A percentile compares a stretch with the other conserved stretches of the same genome.
These are phyloP conservation scores for Nothobranchius kuhntae DNA, from an alignment of 2,113 vertebrate species.

Conservation along the genomic window DNA sequence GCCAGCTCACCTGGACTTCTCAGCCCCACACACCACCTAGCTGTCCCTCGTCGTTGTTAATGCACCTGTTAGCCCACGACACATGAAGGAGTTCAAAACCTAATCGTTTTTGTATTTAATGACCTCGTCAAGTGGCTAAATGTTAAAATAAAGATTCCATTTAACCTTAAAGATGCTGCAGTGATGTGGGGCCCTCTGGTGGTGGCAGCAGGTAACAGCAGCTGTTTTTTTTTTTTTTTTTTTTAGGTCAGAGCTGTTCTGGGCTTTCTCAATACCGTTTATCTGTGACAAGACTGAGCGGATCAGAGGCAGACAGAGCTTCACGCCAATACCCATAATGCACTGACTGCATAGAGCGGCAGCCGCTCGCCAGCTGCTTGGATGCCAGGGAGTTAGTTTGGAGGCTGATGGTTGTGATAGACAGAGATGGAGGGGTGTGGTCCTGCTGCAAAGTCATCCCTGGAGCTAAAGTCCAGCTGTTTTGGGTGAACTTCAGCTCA, in stretches of 20 bases:
- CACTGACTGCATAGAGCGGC: conserved; percentile 34
- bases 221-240: no score
- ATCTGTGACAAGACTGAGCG: conserved; percentile 50
- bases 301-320: conserved; percentile 57
- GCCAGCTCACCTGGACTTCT: not conserved
- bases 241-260: conserved; percentile 65
- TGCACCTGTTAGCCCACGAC: no score
- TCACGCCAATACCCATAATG: conserved; percentile 57
- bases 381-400: conserved; percentile 16
- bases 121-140: not conserved
- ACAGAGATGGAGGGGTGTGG: not conserved
- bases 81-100: no score
- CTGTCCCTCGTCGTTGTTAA: no score
- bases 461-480: not conserved
- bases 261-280: conserved; percentile 39
- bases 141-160: not conserved
- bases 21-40: no score
- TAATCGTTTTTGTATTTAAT: not conserved
- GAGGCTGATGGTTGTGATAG: conserved; percentile 1
- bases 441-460: no score
- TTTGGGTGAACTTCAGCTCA: no score
- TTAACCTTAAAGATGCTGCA: not conserved
- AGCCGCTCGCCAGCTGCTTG: conserved; percentile 43
- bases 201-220: conserved; percentile 8
- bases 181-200: conserved; percentile 28